phyloP scores from a whole-genome alignment of 2,797 vertebrate genomes.

The Coregonus sp. region DNA sequence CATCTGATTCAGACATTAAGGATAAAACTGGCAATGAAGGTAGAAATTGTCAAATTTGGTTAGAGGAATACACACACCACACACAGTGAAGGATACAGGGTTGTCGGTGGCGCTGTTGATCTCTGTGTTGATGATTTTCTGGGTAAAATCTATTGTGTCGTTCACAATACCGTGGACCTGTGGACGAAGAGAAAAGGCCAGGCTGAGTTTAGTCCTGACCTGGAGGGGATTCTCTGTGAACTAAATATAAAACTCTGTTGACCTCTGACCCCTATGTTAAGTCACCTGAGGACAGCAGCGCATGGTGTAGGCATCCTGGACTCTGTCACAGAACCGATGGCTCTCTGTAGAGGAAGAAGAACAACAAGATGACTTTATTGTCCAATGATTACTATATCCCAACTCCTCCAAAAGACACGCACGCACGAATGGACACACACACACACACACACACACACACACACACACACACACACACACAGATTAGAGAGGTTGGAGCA shows the following conservation, averaged over 20 bases:
- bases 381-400: background rate
- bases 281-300: slow-evolving; percentile 97
- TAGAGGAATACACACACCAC: background rate
- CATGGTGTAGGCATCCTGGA: slow-evolving; percentile 96
- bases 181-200: slow-evolving; percentile 9
- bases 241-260: background rate
- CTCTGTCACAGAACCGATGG: slow-evolving; percentile 94
- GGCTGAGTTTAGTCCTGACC: slow-evolving; percentile 6
- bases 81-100: slow-evolving; percentile 87
- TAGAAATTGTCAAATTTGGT: background rate
- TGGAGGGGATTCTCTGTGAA: background rate
- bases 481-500: background rate
- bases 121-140: slow-evolving; percentile 92
- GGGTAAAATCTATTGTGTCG: slow-evolving; percentile 94
- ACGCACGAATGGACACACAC: background rate
- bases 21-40: slow-evolving; percentile 13
- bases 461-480: background rate
- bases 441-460: background rate
- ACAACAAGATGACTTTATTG: background rate
- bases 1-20: slow-evolving; percentile 86
- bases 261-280: background rate
- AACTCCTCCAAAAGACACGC: background rate
- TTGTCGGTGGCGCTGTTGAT: slow-evolving; percentile 98
- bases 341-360: slow-evolving; percentile 79
- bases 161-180: slow-evolving; percentile 93